Evolutionary conservation across 2,888 invertebrate species (phyloP), one percentile per base, ranked within the genome.

Genomic region (Metalampra italica): DNA sequence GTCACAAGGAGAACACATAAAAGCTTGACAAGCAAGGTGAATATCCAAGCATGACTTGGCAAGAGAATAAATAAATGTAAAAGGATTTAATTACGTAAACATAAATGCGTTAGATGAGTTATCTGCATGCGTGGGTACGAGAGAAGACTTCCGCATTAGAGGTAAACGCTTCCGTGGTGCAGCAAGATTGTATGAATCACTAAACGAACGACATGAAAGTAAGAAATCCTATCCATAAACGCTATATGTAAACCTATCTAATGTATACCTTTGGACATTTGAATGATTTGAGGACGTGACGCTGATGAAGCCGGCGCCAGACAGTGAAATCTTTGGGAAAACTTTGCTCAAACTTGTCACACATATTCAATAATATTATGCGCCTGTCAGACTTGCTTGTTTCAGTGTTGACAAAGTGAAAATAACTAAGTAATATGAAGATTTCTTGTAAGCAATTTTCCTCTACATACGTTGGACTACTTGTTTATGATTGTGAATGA

Each of bases 161-260:
- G 51, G 54, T 52, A 59, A 63, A 58, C 54, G 57, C 66, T 78
- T 76, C 76, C 75, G 70, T 63, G 65, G 65, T 70, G 61, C 57
- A 68, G 59, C 49, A 51, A 54, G 57, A 55, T 64, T 58, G 60
- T 59, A 47, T 53, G 55, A 36, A 47, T 52, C 45, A 56, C 52
- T 34, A 50, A 60, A 51, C 46, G 30, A 54, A 51, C 52, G 48
- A 49, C 67, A 70, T 74, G 78, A 78, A 78, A 78, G 76, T 70
- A 55, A 22, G 22, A n/a, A n/a, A 60, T 53, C 47, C 40, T 43
- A 37, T 57, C 49, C 51, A 55, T 41, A 49, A 5, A 37, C 36
- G n/a, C 11, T n/a, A 41, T 45, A 41, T 45, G 58, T 57, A 58
- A 58, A 58, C 58, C 60, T 52, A 71, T 74, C 75, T 9, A 11